Evolutionary conservation across 2,888 invertebrate species (phyloP), one percentile per base, ranked within the genome.

Genomic region (Panzeria rudis): DNA sequence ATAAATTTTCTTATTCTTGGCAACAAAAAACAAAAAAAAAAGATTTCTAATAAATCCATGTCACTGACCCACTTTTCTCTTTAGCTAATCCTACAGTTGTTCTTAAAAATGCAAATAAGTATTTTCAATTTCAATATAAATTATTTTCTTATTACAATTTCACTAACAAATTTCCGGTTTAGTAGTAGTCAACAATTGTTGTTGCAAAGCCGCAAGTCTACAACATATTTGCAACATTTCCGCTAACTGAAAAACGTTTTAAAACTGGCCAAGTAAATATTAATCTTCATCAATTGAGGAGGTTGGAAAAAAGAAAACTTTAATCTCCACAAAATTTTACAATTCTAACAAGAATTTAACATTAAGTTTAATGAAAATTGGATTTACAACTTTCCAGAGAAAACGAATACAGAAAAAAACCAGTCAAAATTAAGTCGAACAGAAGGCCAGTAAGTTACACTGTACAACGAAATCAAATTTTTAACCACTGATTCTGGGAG

Each of bases 41-140:
- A 15, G 11, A 71, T n/a, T 29, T 17, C 9, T 15, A 52, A 23
- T 38, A n/a, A 62, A 61, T 59, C 15, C 29, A 32, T 32, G 17
- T n/a, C 25, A 8, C 11, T 66, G 80, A 73, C 80, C 80, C 80
- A 80, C 66, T 66, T 73, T 50, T 50, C 8, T n/a, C 8, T n/a
- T 23, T 38, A 13, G 15, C 56, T 29, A 56, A 73, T 50, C 73
- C 73, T 41, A 68, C 73, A 17, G 20, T 41, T 44, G 20, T 41
- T 80, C 69, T 61, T 11, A 2, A 2, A 50, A 41, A 61, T 78
- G 59, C 32, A 56, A 73, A 80, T n/a, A n/a, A n/a, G n/a, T 71
- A 50, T 73, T 80, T 80, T 80, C 80, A 66, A 80, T 80, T 80
- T 80, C 80, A 80, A 73, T 73, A 80, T 41, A 41, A 69, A 69